A percentile compares a stretch with the other conserved stretches of the same genome.
Conservation (phyloP, 2,113 vertebrate species). For the Agelaius tricolor region DNA sequence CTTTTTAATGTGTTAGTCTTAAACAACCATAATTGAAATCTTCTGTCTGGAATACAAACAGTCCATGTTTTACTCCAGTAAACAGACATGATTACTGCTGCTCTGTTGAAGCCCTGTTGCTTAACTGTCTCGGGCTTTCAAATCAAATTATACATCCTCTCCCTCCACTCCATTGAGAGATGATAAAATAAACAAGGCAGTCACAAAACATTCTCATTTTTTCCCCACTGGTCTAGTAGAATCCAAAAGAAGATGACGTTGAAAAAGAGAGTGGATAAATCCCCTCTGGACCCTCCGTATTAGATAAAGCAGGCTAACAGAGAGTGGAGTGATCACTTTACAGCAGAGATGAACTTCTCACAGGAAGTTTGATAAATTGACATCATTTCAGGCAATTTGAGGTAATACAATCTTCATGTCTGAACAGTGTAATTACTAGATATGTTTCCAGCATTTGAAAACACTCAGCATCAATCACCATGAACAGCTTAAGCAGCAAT, state of each 20-base stretch:
- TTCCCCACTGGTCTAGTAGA: not conserved
- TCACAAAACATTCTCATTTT: not conserved
- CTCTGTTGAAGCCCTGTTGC: slow-evolving; percentile 3
- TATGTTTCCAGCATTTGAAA: slow-evolving; percentile 51
- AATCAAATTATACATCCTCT: slow-evolving; percentile 44
- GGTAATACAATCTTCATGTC: slow-evolving; percentile 61
- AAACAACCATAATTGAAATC: slow-evolving; percentile 59
- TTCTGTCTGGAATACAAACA: slow-evolving; percentile 56
- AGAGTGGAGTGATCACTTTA: slow-evolving; percentile 32
- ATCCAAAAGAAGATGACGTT: slow-evolving; percentile 20
- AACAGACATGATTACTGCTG: slow-evolving; percentile 25
- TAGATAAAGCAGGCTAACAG: slow-evolving; percentile 57
- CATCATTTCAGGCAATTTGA: slow-evolving; percentile 68
- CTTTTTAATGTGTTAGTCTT: slow-evolving; percentile 47
- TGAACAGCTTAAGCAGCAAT: not conserved
- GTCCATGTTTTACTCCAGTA: slow-evolving; percentile 28
- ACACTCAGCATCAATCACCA: slow-evolving; percentile 44
- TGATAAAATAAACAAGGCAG: slow-evolving; percentile 43
- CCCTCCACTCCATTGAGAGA: slow-evolving; percentile 1
- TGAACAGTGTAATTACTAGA: slow-evolving; percentile 62
- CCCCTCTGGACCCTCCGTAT: slow-evolving; percentile 17
- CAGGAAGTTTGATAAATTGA: slow-evolving; percentile 65
- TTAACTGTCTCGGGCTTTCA: slow-evolving; percentile 48
- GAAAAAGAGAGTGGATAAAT: slow-evolving; percentile 29
- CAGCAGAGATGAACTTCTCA: slow-evolving; percentile 42